Base-by-base conservation (phyloP, 2,888 invertebrate genomes). In the Rapana venosa region DNA sequence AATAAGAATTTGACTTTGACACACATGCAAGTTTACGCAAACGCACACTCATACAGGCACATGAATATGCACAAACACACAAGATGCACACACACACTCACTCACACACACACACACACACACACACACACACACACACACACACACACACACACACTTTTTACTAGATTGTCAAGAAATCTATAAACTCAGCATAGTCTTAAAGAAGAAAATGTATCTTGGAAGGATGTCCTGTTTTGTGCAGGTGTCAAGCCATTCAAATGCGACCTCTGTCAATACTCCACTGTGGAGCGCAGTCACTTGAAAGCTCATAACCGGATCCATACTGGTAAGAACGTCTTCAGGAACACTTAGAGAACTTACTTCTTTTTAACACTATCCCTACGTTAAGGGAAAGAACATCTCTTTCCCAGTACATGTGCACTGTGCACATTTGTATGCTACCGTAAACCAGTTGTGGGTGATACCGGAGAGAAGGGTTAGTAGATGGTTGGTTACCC, bases 221-320 rank as follows among this genome's bases (percentile, higher is more conserved):
- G 5, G 5, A 20, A 4, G 4, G 1, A 35, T 35, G 35, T 79
- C 36, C 20, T 35, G 20, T 88, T 58, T 56, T 36, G 32, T 87
- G 22, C 92, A 96, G 96, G 96, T 79, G 94, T 95, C 32, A 96
- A 96, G 89, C 96, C 96, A 30, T 96, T 94, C 92, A 96, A 96
- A 89, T 96, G 96, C 93, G 93, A 93, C n/a, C 94, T 95, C 89
- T 96, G 96, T 93, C 95, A 95, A 90, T 96, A 96, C 89, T 95
- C 96, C 4, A 96, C 96, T 5, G 96, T 96, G 32, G 96, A 96
- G 89, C 92, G 96, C 87, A 95, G 95, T 88, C 96, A 96, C 92
- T 93, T 96, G 15, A 96, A 95, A 92, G 96, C 96, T 20, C 96
- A 96, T 90, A 95, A 95, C 81, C 91, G 96, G 58, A 95, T 96